Evolutionary conservation across 2,888 invertebrate species (phyloP), one percentile per base, ranked within the genome.

Genomic region (Fragum whitleyi): DNA sequence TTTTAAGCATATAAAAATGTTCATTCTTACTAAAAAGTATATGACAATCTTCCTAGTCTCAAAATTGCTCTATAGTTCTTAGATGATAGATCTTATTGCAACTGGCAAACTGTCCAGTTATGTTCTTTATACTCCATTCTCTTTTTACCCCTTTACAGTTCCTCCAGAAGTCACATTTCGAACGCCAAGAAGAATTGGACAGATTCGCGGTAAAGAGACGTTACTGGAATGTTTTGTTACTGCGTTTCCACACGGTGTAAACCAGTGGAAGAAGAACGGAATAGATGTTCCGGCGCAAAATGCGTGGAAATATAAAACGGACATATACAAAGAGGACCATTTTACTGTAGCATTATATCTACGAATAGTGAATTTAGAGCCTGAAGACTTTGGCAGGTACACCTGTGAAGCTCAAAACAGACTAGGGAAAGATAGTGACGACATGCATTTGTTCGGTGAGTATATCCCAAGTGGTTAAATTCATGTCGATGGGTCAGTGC

Each of bases 201-300:
- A 93, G 72, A 69, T 76, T 26, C 55, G 78, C 29, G 90, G 89
- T 32, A 88, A 87, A 75, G 91, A 91, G 47, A 91, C 91, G n/a
- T 88, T 92, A 47, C 83, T 93, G 53, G 92, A 92, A 72, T 93
- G 93, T 79, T 77, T 86, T 51, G 89, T 93, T 5, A 87, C 91
- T 0, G 92, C 92, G 0, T 90, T 87, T 32, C 93, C 93, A 2
- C 91, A 91, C n/a, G 90, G 86, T 2, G 84, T 86, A 5, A 91
- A 88, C 77, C 84, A 85, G 42, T 93, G 93, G 93, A 86, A 83
- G 71, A 87, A 86, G 61, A 85, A 87, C 26, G 88, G 82, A 2
- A 19, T 51, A 19, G 62, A 61, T 6, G 73, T 77, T 6, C 57
- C 79, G n/a, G 59, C 28, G 19, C 82, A 83, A 29, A 71, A 77